These are phyloP conservation scores for Falcunculus frontatus DNA, from an alignment of 2,113 vertebrate species.

Conservation along the genomic window DNA sequence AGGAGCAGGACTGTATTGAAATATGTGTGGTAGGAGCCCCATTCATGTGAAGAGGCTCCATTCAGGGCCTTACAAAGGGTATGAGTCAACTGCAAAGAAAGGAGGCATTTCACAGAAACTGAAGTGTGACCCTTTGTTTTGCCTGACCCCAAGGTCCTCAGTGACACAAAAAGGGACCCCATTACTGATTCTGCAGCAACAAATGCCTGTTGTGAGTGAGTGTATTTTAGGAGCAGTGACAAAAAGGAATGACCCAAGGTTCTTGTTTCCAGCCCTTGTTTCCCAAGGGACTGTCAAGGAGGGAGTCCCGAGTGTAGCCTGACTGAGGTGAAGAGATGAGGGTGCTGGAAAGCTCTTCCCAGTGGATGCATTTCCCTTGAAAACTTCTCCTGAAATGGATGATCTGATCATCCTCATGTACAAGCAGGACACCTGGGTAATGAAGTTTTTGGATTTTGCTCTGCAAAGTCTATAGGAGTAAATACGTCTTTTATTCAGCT, in stretches of 20 bases:
- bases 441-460: neutral
- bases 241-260: constrained; percentile 16
- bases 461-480: neutral
- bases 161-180: constrained; percentile 4
- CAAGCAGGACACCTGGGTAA: neutral
- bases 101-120: constrained; percentile 33
- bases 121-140: constrained; percentile 60
- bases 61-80: constrained; percentile 31
- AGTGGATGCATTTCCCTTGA: neutral
- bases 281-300: neutral
- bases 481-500: neutral
- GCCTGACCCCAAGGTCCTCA: constrained; percentile 19
- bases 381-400: neutral
- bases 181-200: neutral
- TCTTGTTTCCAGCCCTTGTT: neutral
- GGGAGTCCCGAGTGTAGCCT: neutral
- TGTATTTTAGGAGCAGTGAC: constrained; percentile 22
- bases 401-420: neutral
- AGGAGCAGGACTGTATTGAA: neutral
- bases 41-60: neutral
- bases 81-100: constrained; percentile 41
- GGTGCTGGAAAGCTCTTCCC: neutral
- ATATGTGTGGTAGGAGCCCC: neutral
- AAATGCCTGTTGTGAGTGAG: constrained; percentile 24
- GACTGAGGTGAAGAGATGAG: neutral